These are phyloP conservation scores for Emydocephalus ijimae DNA, from an alignment of 2,113 vertebrate species.

Conservation along the genomic window DNA sequence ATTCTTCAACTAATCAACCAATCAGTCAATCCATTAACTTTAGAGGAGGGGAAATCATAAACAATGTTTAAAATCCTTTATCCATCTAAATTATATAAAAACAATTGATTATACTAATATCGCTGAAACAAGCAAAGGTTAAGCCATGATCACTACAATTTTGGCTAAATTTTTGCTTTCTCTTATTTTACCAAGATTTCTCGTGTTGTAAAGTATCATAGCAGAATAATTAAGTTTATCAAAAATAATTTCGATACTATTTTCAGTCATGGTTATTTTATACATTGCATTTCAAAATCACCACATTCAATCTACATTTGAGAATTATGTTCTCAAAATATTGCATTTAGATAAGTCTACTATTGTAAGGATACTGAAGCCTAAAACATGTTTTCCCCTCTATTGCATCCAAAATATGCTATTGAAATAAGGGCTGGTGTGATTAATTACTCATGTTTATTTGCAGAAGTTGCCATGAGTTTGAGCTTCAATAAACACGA, in stretches of 20 bases:
- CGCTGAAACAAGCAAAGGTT: background rate
- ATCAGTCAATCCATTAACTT: background rate
- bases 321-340: background rate
- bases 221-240: background rate
- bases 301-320: background rate
- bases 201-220: background rate
- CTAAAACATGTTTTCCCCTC: constrained; percentile 27
- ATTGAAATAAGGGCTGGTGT: constrained; percentile 45
- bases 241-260: background rate
- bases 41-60: background rate
- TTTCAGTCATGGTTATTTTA: background rate
- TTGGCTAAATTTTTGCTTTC: background rate
- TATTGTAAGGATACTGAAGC: background rate
- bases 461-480: constrained; percentile 46
- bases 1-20: background rate
- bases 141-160: background rate
- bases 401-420: constrained; percentile 46
- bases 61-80: background rate
- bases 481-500: constrained; percentile 47
- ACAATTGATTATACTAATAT: background rate
- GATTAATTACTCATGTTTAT: constrained; percentile 55
- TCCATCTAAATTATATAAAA: background rate
- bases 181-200: background rate
- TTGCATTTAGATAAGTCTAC: background rate
- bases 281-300: background rate